Conservation (phyloP, 2,888 invertebrate species). For the Bhutanitis thaidina region DNA sequence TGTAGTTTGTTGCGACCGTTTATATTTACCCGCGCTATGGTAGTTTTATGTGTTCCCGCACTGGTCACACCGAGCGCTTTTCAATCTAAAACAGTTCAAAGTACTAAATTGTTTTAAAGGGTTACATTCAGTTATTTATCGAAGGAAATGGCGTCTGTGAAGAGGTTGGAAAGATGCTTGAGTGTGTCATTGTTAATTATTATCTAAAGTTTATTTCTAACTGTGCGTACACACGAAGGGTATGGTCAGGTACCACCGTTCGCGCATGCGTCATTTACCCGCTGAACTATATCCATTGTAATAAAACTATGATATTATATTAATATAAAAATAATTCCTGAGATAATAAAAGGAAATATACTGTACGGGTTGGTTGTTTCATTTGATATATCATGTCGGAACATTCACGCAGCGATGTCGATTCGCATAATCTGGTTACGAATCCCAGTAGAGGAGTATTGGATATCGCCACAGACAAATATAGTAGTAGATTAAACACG, state of each 20-base stretch:
- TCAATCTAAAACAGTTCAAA: slow-evolving; percentile 17
- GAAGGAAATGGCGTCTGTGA: not conserved
- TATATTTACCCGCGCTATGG: slow-evolving; percentile 6
- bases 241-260: slow-evolving; percentile 43
- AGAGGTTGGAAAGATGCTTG: slow-evolving; percentile 25
- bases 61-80: slow-evolving; percentile 35
- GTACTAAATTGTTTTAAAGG: not conserved
- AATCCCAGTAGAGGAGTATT: no score
- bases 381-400: no score
- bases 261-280: slow-evolving; percentile 67
- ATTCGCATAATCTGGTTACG: no score
- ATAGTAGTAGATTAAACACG: no score
- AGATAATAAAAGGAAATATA: slow-evolving; percentile 71
- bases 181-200: slow-evolving; percentile 22
- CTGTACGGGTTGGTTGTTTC: slow-evolving; percentile 51
- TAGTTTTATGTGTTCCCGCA: slow-evolving; percentile 25
- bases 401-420: no score
- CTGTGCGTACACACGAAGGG: slow-evolving; percentile 23
- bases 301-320: slow-evolving; percentile 72
- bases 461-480: no score
- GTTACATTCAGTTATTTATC: not conserved
- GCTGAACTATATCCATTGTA: slow-evolving; percentile 69
- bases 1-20: slow-evolving; percentile 42
- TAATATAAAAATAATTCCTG: slow-evolving; percentile 74
- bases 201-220: slow-evolving; percentile 23